Conservation (phyloP, 2,113 vertebrate species). For the Sylvietta virens region DNA sequence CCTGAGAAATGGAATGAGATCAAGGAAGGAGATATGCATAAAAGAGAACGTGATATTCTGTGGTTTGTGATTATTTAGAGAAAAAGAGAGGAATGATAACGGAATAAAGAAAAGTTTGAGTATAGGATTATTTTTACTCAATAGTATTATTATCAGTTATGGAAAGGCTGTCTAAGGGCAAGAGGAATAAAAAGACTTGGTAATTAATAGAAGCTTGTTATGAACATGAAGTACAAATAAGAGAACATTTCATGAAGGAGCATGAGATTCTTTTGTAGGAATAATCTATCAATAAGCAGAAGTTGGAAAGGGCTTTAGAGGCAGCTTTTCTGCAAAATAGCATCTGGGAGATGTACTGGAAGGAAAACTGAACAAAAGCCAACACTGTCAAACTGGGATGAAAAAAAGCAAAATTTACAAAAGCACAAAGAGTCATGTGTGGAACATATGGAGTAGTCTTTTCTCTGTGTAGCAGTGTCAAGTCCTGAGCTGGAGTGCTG, state of each 20-base stretch:
- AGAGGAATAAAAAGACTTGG: not conserved
- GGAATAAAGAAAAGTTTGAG: not conserved
- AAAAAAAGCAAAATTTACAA: not conserved
- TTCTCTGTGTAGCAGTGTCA: not conserved
- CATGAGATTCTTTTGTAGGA: not conserved
- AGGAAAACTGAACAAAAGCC: not conserved
- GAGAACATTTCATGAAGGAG: not conserved
- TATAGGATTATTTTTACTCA: not conserved
- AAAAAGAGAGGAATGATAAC: not conserved
- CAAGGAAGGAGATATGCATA: not conserved
- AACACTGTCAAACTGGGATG: not conserved
- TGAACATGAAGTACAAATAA: not conserved
- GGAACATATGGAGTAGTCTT: not conserved
- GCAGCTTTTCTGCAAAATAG: not conserved
- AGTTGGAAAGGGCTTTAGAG: not conserved
- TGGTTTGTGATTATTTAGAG: not conserved
- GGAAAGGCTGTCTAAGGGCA: not conserved
- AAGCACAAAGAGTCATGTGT: not conserved
- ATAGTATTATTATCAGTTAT: not conserved
- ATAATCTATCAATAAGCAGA: not conserved
- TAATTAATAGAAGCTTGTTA: not conserved
- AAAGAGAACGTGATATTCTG: not conserved
- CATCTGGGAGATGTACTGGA: not conserved
- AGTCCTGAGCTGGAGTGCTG: not conserved
- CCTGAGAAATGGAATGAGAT: not conserved